Evolutionary conservation across 2,113 vertebrate genomes (phyloP), one percentile per base, ranked within the genome.

Genomic region (Platysternon megacephalum): DNA sequence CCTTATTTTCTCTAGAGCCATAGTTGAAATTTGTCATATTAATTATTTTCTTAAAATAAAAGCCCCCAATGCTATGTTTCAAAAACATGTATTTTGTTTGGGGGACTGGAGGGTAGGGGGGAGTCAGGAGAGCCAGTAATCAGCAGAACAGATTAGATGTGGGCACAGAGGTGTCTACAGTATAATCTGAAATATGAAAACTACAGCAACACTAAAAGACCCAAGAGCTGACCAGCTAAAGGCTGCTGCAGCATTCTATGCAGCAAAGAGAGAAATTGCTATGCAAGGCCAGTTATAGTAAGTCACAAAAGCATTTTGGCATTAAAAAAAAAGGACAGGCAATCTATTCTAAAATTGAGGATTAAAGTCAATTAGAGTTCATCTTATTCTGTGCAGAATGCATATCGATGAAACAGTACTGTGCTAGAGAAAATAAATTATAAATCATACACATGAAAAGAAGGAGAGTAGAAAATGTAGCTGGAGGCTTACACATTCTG

Each of bases 371-470:
- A 96, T 97, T 97, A 95, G 78, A 95, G 86, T 93, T 94, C 61
- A 82, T 93, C 91, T 95, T 96, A 94, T 90, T 91, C 89, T 42
- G n/a, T 16, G 94, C 42, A 65, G 91, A 97, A 92, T 72, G 79
- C 82, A 94, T 2, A 83, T 84, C 83, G 88, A 53, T 96, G 91
- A 96, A 96, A 90, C 51, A 91, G 88, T 1, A 2, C 76, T 93
- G 76, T 44, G 89, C 89, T 97, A 95, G 35, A 91, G 91, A 95
- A 97, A 97, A 96, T 95, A 97, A 97, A 96, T 97, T 96, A 97
- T 96, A 97, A 96, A 96, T 96, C 92, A 96, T 89, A 96, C 51
- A 95, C 86, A 90, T 82, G 91, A 95, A 91, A 95, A 95, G 92
- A 44, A 95, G 86, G 46, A 94, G 92, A 93, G 89, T 88, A 93